A percentile compares a stretch with the other conserved stretches of the same genome.
Evolutionary conservation across 2,113 vertebrate genomes (phyloP).

Genomic region (Eulacestoma nigropectus): DNA sequence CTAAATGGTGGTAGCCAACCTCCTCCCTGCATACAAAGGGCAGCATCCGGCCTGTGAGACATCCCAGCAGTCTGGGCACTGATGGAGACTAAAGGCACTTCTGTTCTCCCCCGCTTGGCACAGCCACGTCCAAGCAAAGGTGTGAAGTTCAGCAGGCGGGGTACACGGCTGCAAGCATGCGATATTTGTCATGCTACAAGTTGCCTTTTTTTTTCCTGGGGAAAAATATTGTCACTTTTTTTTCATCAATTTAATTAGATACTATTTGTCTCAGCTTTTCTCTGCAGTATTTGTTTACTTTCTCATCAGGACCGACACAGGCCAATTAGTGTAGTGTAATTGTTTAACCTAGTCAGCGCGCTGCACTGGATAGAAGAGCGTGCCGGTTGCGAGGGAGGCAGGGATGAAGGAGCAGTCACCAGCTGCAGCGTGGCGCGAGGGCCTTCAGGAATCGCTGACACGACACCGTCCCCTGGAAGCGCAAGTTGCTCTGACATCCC

Average conservation of each 20-base stretch:
- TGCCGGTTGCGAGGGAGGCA: not conserved
- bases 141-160: slow-evolving; percentile 1
- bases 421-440: not conserved
- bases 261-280: slow-evolving; percentile 87
- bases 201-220: slow-evolving; percentile 1
- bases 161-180: not conserved
- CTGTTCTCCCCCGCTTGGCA: not conserved
- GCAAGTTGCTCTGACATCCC: slow-evolving; percentile 46
- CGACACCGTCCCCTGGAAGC: not conserved
- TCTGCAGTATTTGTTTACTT: slow-evolving; percentile 86
- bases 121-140: not conserved
- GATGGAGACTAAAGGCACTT: not conserved
- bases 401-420: not conserved
- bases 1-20: not conserved
- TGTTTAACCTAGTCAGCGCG: slow-evolving; percentile 79
- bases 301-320: slow-evolving; percentile 85
- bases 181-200: slow-evolving; percentile 13
- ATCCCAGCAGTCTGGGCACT: not conserved
- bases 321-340: slow-evolving; percentile 91
- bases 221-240: slow-evolving; percentile 59
- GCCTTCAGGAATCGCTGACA: slow-evolving; percentile 50
- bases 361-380: not conserved
- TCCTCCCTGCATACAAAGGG: not conserved
- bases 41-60: rapidly evolving
- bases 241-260: slow-evolving; percentile 86